Conservation (phyloP, 2,888 invertebrate species). For the Mayetiola destructor region DNA sequence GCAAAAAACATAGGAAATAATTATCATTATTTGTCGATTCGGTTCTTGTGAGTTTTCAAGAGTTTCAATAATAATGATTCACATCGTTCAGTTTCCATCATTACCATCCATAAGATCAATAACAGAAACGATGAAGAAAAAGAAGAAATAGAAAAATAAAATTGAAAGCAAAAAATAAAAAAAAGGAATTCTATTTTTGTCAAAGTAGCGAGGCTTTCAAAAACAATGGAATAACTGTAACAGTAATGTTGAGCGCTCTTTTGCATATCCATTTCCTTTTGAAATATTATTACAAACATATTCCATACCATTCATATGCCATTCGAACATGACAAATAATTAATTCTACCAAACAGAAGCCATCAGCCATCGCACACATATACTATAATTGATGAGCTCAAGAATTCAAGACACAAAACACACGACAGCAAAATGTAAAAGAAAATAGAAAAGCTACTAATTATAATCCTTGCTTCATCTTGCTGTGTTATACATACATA, state of each 20-base stretch:
- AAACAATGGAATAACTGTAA: constrained; percentile 3
- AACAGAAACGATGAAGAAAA: too few species aligned
- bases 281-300: constrained; percentile 5
- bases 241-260: not conserved
- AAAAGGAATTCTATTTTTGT: too few species aligned
- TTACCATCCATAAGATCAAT: too few species aligned
- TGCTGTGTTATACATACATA: too few species aligned
- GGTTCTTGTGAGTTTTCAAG: too few species aligned
- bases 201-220: too few species aligned
- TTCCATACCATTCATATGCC: constrained; percentile 1
- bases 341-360: not conserved
- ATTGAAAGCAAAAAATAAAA: not conserved
- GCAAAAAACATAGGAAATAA: too few species aligned
- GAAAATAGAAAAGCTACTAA: constrained; percentile 2
- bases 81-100: too few species aligned
- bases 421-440: too few species aligned
- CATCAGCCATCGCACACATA: not conserved
- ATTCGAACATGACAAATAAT: constrained; percentile 11
- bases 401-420: constrained; percentile 3
- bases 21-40: too few species aligned
- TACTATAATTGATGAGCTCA: not conserved
- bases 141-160: not conserved
- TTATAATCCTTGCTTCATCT: constrained; percentile 10
- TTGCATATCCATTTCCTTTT: constrained; percentile 3
- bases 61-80: too few species aligned